Base-by-base conservation (phyloP, 2,888 invertebrate species). In the Meta bourneti region DNA sequence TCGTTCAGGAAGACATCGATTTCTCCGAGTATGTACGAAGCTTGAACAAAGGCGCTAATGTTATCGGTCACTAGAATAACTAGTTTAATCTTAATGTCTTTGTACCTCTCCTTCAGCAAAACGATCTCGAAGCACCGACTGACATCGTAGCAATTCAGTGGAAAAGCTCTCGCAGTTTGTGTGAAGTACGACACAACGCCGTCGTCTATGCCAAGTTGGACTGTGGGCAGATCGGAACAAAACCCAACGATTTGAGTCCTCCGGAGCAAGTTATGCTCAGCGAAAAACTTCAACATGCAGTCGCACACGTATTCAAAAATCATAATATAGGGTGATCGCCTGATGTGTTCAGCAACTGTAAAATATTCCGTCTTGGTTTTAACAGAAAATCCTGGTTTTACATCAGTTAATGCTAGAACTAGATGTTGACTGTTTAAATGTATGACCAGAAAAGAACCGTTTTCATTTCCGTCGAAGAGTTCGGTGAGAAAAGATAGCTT, bases 111-210 rank as follows among this genome's bases (percentile, higher is more conserved):
- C 34, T 82, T 86, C 34, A 77, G 82, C n/a, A 91, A 51, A 48
- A 87, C 86, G 9, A 91, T 91, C 71, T 91, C 86, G 71, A 91
- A 91, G n/a, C 91, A 87, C 5, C 52, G 48, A 0, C 7, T 19
- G 6, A 91, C 75, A 49, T 91, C 86, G 49, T 91, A 91, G 52
- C 80, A 91, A 19, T 91, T 91, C 0, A 91, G 61, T n/a, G 86
- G 91, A 82, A 91, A 82, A 34, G 80, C 82, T 0, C 86, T 70
- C 7, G 91, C 91, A 8, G 20, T 82, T 11, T 69, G 48, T 9
- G 82, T 91, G 51, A 91, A 91, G 20, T 91, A 91, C 19, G 54
- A 82, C 1, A 91, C 52, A 0, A 54, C 86, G 9, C 70, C 74
- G 51, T 87, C n/a, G 34, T 91, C 82, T 8, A 91, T 86, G 7